These are phyloP conservation scores for Myotis yumanensis DNA, from an alignment of 2,113 vertebrate genomes.

Conservation along the genomic window DNA sequence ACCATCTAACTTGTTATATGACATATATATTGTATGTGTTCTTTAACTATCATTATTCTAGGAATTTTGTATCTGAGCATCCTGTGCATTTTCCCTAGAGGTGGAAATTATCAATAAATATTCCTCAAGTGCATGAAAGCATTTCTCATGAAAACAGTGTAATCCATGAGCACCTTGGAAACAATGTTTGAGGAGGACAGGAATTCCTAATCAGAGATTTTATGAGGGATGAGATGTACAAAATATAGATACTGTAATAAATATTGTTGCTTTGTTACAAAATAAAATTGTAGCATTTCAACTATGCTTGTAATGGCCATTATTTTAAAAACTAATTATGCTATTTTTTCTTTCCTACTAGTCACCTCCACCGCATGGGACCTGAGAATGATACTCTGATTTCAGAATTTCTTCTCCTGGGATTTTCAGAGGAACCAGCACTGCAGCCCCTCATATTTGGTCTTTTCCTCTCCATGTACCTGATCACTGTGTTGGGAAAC, in stretches of 20 bases:
- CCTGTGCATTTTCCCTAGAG: neutral
- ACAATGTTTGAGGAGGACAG: neutral
- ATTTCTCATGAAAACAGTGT: neutral
- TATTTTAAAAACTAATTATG: neutral
- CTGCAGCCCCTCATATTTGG: too few species aligned
- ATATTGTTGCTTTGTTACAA: neutral
- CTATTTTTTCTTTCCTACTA: too few species aligned
- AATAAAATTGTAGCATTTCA: neutral
- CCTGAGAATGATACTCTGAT: too few species aligned
- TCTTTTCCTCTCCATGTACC: too few species aligned
- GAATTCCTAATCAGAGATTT: neutral
- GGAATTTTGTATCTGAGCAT: neutral
- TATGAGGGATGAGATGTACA: neutral
- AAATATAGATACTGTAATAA: too few species aligned
- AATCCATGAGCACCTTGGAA: neutral
- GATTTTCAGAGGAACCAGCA: too few species aligned
- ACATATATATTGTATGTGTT: neutral
- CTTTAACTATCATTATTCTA: neutral
- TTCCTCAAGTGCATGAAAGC: neutral
- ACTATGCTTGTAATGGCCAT: neutral
- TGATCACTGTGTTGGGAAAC: too few species aligned
- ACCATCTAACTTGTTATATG: neutral
- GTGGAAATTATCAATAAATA: too few species aligned
- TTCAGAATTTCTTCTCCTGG: too few species aligned
- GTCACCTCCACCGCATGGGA: too few species aligned